Evolutionary conservation across 1,140 invertebrate genomes (phyloP), one percentile per base, ranked within the genome.

Genomic region (Scaptodrosophila lebanonensis): DNA sequence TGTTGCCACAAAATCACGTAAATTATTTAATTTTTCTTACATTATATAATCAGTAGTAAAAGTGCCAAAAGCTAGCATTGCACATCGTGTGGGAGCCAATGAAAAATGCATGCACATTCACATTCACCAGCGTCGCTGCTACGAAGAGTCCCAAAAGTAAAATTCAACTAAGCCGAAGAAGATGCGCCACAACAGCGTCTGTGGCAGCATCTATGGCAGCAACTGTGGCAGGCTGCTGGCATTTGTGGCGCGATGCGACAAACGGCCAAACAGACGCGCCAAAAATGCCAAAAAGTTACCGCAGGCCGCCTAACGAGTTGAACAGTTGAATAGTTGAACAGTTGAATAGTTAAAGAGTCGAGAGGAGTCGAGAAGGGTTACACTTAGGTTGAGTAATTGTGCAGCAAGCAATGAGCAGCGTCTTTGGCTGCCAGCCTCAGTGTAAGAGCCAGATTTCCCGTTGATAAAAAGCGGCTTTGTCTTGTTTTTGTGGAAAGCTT

Each of bases 371-470:
- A n/a, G n/a, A n/a, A n/a, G n/a, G n/a, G n/a, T n/a, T n/a, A n/a
- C n/a, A n/a, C n/a, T n/a, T n/a, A n/a, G n/a, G 70, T 77, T 77
- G 75, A 77, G 73, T 77, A 77, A 77, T 77, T 77, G 73, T 77
- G 75, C 75, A 70, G 71, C 22, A 25, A 25, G 22, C 71, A 75
- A 73, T 75, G 70, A 73, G 68, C 68, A 72, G 66, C 40, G 11
- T 36, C 27, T 40, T 33, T 15, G 58, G 50, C 67, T 72, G 58
- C 73, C 64, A 61, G 52, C n/a, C n/a, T n/a, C n/a, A n/a, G n/a
- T n/a, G n/a, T n/a, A n/a, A n/a, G n/a, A n/a, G n/a, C n/a, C 66
- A 77, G 73, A 77, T 77, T 77, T 59, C 64, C 65, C 75, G 64
- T 61, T 77, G 73, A 77, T 77, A 77, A 77, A 77, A 68, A 79